These are phyloP conservation scores for Echinometra lucunter DNA, from an alignment of 53 echinoderm and acorn worm genomes.

Conservation along the genomic window DNA sequence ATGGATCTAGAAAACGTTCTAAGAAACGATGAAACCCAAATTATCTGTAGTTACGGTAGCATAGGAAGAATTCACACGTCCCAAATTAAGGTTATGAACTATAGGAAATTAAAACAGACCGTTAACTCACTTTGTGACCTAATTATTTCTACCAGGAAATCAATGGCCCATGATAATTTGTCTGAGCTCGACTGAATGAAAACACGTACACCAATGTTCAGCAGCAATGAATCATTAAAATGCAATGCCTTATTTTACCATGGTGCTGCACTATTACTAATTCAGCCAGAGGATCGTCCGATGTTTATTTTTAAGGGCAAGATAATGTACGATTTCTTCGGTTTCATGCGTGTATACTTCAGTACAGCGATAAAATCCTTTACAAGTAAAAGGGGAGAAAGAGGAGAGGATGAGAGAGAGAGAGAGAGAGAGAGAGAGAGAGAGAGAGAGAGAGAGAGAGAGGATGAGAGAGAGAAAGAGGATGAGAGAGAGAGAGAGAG, in stretches of 20 bases:
- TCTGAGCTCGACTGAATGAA: background rate
- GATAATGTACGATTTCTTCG: no score
- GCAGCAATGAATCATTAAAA: background rate
- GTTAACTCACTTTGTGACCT: constrained; percentile 3
- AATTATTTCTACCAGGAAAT: background rate
- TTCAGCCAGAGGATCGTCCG: background rate
- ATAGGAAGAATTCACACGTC: background rate
- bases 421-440: no score
- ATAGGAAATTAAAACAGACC: background rate
- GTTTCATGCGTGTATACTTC: no score
- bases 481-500: background rate
- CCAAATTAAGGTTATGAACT: background rate
- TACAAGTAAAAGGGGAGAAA: no score
- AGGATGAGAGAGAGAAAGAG: no score
- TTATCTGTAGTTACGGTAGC: background rate
- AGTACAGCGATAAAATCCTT: no score
- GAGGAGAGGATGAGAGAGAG: no score
- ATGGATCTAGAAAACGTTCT: background rate
- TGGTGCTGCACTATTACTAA: background rate
- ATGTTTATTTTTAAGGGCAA: no score
- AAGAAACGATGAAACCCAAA: background rate
- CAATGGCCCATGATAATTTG: background rate
- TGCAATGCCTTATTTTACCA: background rate
- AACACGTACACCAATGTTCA: background rate
- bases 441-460: no score